Evolutionary conservation across 1,140 invertebrate species (phyloP).

Genomic region (Halesus radiatus): DNA sequence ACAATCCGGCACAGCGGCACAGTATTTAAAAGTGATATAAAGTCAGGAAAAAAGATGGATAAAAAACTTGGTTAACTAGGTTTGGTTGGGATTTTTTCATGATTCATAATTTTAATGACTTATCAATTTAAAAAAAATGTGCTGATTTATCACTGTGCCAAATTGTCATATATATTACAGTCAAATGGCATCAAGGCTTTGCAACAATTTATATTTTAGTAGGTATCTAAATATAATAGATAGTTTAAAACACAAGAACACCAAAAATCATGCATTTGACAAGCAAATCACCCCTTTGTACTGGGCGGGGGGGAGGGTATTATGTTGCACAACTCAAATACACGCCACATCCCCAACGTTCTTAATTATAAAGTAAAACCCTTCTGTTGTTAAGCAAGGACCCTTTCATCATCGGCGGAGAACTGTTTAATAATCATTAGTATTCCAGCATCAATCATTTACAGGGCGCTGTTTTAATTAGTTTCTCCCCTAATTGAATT

Average conservation of each 20-base stretch:
- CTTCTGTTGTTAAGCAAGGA: slow-evolving; percentile 31
- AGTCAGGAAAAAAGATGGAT: too few relatives aligned
- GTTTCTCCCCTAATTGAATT: slow-evolving; percentile 55
- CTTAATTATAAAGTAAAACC: slow-evolving; percentile 37
- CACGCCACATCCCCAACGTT: slow-evolving; percentile 7
- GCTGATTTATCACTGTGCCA: too few relatives aligned
- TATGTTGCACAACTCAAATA: slow-evolving; percentile 20
- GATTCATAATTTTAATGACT: too few relatives aligned
- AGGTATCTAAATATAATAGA: too few relatives aligned
- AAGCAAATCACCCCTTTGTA: not conserved
- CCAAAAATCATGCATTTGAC: not conserved
- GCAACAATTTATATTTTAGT: too few relatives aligned
- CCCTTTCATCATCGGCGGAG: slow-evolving; percentile 50
- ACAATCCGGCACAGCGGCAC: too few relatives aligned
- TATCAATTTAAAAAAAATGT: too few relatives aligned
- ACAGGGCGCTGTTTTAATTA: slow-evolving; percentile 57
- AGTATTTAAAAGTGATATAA: too few relatives aligned
- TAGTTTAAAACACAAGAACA: not conserved
- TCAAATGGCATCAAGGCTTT: too few relatives aligned
- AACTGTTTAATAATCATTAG: slow-evolving; percentile 57
- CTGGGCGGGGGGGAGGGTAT: not conserved
- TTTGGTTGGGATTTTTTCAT: too few relatives aligned
- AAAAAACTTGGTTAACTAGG: too few relatives aligned
- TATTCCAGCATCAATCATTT: slow-evolving; percentile 57
- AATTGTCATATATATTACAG: too few relatives aligned